phyloP scores from a whole-genome alignment of 2,888 invertebrate species.

The Idaea biselata region DNA sequence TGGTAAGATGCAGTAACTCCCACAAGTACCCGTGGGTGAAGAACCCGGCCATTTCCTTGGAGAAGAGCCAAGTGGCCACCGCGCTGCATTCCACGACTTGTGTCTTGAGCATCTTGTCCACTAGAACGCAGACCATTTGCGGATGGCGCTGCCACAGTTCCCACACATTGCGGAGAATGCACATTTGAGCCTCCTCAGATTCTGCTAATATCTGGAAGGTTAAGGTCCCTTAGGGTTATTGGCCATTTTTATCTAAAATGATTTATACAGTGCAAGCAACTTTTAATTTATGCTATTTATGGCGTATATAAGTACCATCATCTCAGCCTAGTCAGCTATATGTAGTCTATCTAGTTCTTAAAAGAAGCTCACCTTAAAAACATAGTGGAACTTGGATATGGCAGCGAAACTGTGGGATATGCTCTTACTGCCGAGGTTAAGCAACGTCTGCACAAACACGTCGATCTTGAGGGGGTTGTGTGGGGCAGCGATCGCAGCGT shows the following conservation, averaged over 20 bases:
- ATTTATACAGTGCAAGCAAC: too few relatives aligned
- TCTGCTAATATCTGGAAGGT: slow-evolving; percentile 88
- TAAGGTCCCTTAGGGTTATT: too few relatives aligned
- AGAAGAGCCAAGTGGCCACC: slow-evolving; percentile 98
- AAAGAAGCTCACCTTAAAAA: slow-evolving; percentile 85
- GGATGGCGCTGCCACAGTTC: slow-evolving; percentile 97
- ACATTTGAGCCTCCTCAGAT: slow-evolving; percentile 97
- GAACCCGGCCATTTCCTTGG: slow-evolving; percentile 91
- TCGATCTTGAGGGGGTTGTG: slow-evolving; percentile 97
- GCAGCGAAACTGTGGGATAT: slow-evolving; percentile 99
- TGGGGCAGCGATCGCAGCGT: slow-evolving; percentile 81
- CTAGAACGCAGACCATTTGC: slow-evolving; percentile 97
- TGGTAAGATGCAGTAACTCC: slow-evolving; percentile 97
- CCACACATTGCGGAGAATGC: slow-evolving; percentile 94
- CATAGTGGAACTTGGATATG: slow-evolving; percentile 97
- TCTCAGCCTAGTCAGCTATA: too few relatives aligned
- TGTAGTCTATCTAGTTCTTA: neutral
- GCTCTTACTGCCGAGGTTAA: slow-evolving; percentile 97
- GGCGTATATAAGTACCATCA: too few relatives aligned
- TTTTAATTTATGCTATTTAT: too few relatives aligned
- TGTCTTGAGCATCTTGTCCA: slow-evolving; percentile 98
- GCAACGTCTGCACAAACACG: slow-evolving; percentile 96
- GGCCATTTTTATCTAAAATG: too few relatives aligned
- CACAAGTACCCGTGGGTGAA: slow-evolving; percentile 97
- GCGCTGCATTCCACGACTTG: slow-evolving; percentile 98